These are phyloP conservation scores for Sceliomorpha sp. DNA, from an alignment of 2,888 invertebrate genomes.

Conservation along the genomic window DNA sequence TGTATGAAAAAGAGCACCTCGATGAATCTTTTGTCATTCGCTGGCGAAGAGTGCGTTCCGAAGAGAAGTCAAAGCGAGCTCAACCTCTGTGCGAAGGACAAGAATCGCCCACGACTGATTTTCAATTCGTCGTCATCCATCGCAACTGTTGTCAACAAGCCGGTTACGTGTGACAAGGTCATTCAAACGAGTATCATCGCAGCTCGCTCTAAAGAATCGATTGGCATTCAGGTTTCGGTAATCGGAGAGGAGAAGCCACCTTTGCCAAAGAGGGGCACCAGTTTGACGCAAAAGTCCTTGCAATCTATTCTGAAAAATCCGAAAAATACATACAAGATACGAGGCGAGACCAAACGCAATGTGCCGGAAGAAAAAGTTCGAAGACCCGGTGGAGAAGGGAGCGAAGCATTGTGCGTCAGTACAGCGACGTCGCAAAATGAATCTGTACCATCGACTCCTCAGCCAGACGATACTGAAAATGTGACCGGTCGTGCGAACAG, in stretches of 20 bases:
- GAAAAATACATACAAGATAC: slow-evolving; percentile 67
- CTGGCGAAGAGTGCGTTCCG: slow-evolving; percentile 58
- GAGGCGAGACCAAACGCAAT: slow-evolving; percentile 10
- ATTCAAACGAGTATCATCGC: slow-evolving; percentile 69
- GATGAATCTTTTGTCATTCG: slow-evolving; percentile 70
- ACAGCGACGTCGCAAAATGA: slow-evolving; percentile 65
- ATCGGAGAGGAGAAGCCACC: slow-evolving; percentile 70
- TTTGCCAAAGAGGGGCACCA: slow-evolving; percentile 69
- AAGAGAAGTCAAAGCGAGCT: slow-evolving; percentile 77
- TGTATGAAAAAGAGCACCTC: slow-evolving; percentile 74
- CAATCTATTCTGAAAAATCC: slow-evolving; percentile 70
- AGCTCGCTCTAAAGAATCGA: slow-evolving; percentile 62
- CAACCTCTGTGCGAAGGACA: slow-evolving; percentile 68
- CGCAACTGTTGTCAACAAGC: slow-evolving; percentile 77
- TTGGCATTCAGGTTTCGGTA: slow-evolving; percentile 75
- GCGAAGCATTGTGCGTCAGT: slow-evolving; percentile 73
- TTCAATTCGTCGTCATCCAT: slow-evolving; percentile 78
- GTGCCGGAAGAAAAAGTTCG: no score
- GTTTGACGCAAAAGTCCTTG: slow-evolving; percentile 62
- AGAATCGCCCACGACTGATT: slow-evolving; percentile 62
- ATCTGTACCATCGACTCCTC: slow-evolving; percentile 62
- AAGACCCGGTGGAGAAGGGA: no score
- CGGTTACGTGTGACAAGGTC: slow-evolving; percentile 72
- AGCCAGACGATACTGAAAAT: slow-evolving; percentile 67
- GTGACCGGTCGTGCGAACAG: slow-evolving; percentile 84